Evolutionary conservation across 2,888 invertebrate genomes (phyloP).

Genomic region (Lymantria dispar): DNA sequence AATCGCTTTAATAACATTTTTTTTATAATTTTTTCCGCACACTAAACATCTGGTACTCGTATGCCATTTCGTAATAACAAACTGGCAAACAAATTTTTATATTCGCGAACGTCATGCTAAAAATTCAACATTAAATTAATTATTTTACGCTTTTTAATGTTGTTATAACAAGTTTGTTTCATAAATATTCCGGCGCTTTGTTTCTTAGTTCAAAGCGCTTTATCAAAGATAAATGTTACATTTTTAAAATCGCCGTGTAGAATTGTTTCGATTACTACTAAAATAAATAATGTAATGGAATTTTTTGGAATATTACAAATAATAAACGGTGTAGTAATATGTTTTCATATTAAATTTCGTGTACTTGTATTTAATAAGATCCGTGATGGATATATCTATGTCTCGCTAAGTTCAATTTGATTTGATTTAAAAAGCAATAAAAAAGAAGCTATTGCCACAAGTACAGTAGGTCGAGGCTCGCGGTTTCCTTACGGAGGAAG

Average conservation of each 20-base stretch:
- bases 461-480: constrained; percentile 6
- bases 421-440: not conserved
- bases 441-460: not conserved
- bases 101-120: not conserved
- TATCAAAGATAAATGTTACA: constrained; percentile 2
- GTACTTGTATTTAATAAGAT: too few species aligned
- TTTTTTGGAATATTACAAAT: too few species aligned
- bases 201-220: constrained; percentile 1
- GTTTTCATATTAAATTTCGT: too few species aligned
- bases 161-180: not conserved
- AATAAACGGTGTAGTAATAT: too few species aligned
- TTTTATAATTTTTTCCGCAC: not conserved
- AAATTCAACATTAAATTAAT: not conserved
- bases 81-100: not conserved
- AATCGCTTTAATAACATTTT: not conserved
- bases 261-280: not conserved
- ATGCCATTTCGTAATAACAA: not conserved
- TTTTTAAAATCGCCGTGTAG: not conserved
- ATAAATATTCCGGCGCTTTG: constrained; percentile 1
- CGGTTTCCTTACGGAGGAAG: constrained; percentile 25
- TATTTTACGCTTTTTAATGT: not conserved
- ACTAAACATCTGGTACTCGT: not conserved
- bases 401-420: too few species aligned
- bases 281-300: not conserved
- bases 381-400: too few species aligned